Evolutionary conservation across 2,113 vertebrate species (phyloP).

Genomic region (Crypturellus undulatus): DNA sequence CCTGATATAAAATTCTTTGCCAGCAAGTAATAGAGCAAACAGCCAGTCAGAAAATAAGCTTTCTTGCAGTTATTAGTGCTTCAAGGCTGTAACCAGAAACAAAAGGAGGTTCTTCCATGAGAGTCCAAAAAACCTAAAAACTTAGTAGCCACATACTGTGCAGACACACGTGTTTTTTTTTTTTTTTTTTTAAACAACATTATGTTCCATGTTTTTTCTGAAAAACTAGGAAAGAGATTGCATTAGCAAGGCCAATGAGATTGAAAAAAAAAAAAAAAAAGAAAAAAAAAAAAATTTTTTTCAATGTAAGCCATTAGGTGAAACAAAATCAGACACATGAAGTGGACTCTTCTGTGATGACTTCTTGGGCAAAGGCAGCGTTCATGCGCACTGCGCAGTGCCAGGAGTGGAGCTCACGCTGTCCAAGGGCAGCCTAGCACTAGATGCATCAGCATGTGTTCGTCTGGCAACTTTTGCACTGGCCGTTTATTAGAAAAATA

Average conservation of each 20-base stretch:
- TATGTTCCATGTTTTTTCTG: background rate
- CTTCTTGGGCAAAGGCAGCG: conserved; percentile 37
- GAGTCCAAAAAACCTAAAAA: background rate
- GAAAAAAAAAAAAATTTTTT: background rate
- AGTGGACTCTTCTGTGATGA: conserved; percentile 6
- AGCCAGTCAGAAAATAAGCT: background rate
- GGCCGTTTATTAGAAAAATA: conserved; percentile 50
- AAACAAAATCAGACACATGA: background rate
- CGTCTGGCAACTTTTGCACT: conserved; percentile 40
- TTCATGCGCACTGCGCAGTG: background rate
- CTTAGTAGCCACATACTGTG: background rate
- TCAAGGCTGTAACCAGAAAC: background rate
- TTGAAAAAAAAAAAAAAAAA: background rate
- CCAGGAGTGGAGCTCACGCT: conserved; percentile 13
- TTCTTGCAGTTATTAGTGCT: background rate
- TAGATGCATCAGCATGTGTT: background rate
- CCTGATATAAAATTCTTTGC: background rate
- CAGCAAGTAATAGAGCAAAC: background rate
- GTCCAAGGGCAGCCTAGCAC: background rate
- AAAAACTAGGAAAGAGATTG: background rate
- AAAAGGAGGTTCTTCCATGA: background rate
- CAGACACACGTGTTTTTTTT: too few species aligned
- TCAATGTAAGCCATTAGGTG: background rate
- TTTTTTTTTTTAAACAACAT: background rate
- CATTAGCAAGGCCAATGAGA: accelerated